phyloP scores from a whole-genome alignment of 2,888 invertebrate genomes.

The Amphipoea lucens region DNA sequence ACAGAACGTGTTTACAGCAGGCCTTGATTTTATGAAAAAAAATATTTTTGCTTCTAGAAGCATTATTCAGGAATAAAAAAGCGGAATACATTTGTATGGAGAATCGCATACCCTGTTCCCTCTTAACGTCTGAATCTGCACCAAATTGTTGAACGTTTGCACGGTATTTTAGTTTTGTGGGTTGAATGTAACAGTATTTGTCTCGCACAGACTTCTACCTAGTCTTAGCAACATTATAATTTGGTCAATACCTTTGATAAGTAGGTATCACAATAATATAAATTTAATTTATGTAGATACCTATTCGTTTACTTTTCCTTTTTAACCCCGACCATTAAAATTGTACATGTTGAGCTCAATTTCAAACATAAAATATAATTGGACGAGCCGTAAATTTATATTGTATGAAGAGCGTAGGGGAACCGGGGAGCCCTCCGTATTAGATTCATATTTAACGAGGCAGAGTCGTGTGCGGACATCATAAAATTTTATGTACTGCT shows the following conservation, averaged over 20 bases:
- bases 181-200: conserved; percentile 7
- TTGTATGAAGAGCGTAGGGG: conserved; percentile 31
- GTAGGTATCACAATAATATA: neutral
- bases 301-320: conserved; percentile 20
- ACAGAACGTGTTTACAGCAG: too few species aligned
- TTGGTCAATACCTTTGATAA: neutral
- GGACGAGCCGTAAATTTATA: conserved; percentile 20
- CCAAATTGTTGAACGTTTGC: conserved; percentile 12
- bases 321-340: conserved; percentile 36
- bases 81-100: too few species aligned
- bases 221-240: neutral
- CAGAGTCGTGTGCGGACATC: conserved; percentile 32
- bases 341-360: conserved; percentile 27
- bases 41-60: too few species aligned
- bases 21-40: too few species aligned
- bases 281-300: neutral
- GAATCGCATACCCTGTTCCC: too few species aligned
- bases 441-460: conserved; percentile 61
- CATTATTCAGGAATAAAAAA: too few species aligned
- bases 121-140: conserved; percentile 25
- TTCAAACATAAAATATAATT: conserved; percentile 51
- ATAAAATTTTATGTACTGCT: conserved; percentile 63
- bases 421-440: conserved; percentile 31
- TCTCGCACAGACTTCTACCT: neutral
- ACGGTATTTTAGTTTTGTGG: conserved; percentile 4